A percentile compares a stretch with the other conserved stretches of the same genome.
Conservation (phyloP, 2,113 vertebrate genomes). For the Melierax canorus region DNA sequence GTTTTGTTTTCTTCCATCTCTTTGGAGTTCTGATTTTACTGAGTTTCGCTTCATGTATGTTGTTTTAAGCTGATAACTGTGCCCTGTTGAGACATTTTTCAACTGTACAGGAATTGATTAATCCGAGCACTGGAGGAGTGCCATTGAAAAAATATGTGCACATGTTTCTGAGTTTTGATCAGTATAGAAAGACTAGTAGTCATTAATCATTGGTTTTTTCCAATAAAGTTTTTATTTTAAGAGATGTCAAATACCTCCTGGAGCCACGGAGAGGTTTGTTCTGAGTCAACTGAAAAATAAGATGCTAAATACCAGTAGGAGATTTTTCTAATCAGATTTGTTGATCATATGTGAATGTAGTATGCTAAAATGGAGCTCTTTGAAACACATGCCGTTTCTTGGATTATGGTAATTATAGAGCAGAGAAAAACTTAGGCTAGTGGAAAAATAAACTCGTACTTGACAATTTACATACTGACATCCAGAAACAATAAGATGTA, state of each 20-base stretch:
- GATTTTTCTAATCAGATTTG: background rate
- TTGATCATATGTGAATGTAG: background rate
- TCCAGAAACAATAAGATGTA: constrained; percentile 36
- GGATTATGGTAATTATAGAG: background rate
- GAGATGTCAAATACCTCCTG: background rate
- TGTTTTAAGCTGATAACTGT: background rate
- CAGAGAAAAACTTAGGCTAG: background rate
- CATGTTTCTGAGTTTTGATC: background rate
- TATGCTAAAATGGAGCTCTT: background rate
- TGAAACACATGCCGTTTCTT: background rate
- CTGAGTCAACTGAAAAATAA: background rate
- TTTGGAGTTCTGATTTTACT: background rate
- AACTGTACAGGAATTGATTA: background rate
- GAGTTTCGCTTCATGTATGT: background rate
- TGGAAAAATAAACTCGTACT: constrained; percentile 15
- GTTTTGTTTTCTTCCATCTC: background rate
- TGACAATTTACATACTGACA: constrained; percentile 13
- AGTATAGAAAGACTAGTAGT: background rate
- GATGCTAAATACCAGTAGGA: background rate
- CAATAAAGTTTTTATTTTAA: background rate
- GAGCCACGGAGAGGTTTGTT: background rate
- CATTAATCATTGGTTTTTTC: background rate
- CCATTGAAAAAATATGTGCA: background rate
- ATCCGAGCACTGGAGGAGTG: background rate
- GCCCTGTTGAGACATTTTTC: background rate